Base-by-base conservation (phyloP, 2,797 vertebrate species). In the Salarias fasciatus region DNA sequence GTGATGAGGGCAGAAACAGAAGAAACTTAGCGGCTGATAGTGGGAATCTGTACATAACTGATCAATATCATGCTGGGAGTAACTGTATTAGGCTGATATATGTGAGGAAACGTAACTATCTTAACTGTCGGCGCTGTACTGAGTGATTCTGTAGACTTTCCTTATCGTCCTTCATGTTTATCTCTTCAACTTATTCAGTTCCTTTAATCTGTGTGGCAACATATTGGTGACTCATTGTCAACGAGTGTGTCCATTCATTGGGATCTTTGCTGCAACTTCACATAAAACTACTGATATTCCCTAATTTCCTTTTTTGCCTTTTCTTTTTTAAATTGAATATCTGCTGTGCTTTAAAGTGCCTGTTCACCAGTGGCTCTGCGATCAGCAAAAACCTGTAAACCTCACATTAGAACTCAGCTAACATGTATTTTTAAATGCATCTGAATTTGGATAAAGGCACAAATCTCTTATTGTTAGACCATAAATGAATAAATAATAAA, bases 241-340 rank as follows among this genome's bases (percentile, higher is more conserved):
- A 3, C 11, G 9, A 37, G 8, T 33, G n/a, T 44, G 37, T 4
- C 24, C 18, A 13, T 69, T 72, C 51, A 49, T 11, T 70, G 57
- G 79, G 82, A 72, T 82, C 65, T 72, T 69, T 84, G 68, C 42
- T 28, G 61, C 53, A 56, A 24, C n/a, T 8, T 54, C 47, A 24
- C 56, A 31, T 24, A 11, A 8, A 7, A 37, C 2, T 8, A 14
- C 28, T 35, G 5, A 14, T 31, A 14, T 3, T 28, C 37, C 6
- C 4, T 8, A 15, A 29, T 49, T 52, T 28, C 5, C 33, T 4
- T 7, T 4, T n/a, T n/a, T n/a, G n/a, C n/a, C n/a, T n/a, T 8
- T 7, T 15, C 33, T n/a, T 10, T 4, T 28, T 3, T 28, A 14
- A 3, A 29, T 36, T 42, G 2, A 1, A 43, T 28, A 8, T 29